Percentiles rank a stretch among this genome's conserved stretches.
Conservation (phyloP, 2,888 invertebrate species). For the Diarsia rubi region DNA sequence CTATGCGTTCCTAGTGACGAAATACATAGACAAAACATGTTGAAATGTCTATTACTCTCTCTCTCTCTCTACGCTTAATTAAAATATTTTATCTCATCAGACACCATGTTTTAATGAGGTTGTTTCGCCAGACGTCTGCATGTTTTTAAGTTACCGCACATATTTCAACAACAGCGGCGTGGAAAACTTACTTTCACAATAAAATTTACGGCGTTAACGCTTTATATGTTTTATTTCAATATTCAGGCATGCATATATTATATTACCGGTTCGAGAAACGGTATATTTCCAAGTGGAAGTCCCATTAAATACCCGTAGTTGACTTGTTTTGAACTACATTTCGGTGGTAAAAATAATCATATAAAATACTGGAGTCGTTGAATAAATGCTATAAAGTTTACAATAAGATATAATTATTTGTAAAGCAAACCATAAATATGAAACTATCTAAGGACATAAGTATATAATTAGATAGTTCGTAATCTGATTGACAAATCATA, state of each 20-base stretch:
- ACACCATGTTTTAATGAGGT: background rate
- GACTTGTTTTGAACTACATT: conserved; percentile 46
- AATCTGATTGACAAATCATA: conserved; percentile 18
- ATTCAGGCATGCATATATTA: background rate
- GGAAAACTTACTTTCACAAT: background rate
- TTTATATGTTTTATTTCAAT: background rate
- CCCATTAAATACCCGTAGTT: conserved; percentile 51
- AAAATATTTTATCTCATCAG: background rate
- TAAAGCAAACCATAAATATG: background rate
- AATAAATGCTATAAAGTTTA: conserved; percentile 34
- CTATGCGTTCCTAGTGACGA: background rate
- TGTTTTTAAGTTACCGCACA: background rate
- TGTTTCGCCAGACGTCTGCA: background rate
- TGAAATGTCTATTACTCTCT: background rate
- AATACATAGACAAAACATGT: background rate
- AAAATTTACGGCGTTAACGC: background rate
- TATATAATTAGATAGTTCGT: conserved; percentile 12
- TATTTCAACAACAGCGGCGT: no score
- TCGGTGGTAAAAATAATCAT: conserved; percentile 58
- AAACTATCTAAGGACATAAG: conserved; percentile 36
- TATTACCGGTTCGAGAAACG: background rate
- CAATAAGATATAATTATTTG: conserved; percentile 19
- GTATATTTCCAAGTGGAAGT: conserved; percentile 19
- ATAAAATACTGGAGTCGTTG: conserved; percentile 60
- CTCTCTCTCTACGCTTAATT: background rate